Evolutionary conservation across 2,797 vertebrate species (phyloP), one percentile per base, ranked within the genome.

Genomic region (Dicrostonyx torquatus): DNA sequence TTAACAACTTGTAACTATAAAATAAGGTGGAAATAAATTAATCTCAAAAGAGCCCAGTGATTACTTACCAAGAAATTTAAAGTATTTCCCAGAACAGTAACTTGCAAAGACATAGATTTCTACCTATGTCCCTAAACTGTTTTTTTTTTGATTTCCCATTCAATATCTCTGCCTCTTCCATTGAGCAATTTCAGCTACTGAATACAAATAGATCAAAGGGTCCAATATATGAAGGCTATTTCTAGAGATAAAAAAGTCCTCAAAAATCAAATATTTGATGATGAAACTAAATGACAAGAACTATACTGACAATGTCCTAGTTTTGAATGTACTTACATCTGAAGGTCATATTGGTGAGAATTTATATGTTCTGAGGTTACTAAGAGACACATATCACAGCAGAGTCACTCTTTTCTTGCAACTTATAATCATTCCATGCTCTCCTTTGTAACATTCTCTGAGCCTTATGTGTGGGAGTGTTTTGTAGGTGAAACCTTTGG

Each of bases 251-350:
- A 92, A 96, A 96, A 87, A 34, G 20, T 93, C 92, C 95, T 95
- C 68, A 94, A 97, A 97, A 94, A 97, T 97, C 94, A 94, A 97
- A 96, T 97, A 97, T 91, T 97, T 79, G 95, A 1, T 17, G 29
- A 72, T 5, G 18, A 91, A 96, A 60, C 77, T 15, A 88, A 92
- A 97, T 6, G 5, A 37, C 72, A 72, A 83, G 58, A 18, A 92
- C 8, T 15, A 48, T 66, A 94, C 88, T 94, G 85, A 82, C 37
- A 97, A 37, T 94, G 13, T 24, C 93, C n/a, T 66, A 95, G 14
- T 75, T 88, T 68, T 90, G 62, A 29, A 80, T 93, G 37, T 76
- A 62, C 55, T 82, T 55, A 18, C 14, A 60, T 29, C 13, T 37
- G n/a, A 24, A 8, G 37, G 15, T 80, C 13, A 5, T 80, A 24